Evolutionary conservation across 2,797 vertebrate species (phyloP).

Genomic region (Onychomys leucogaster): DNA sequence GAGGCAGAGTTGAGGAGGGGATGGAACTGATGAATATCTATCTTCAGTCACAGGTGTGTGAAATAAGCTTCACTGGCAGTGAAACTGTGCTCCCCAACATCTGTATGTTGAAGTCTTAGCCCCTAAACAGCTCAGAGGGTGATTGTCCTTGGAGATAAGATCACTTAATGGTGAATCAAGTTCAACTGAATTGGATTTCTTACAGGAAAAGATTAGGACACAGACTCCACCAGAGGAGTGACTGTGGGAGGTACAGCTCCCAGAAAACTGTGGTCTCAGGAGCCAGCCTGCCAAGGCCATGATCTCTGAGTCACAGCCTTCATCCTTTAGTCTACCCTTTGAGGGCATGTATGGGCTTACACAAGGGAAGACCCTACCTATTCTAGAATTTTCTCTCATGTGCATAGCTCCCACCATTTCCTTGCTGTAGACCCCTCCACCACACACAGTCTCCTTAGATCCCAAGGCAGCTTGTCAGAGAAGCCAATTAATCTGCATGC

Average conservation of each 20-base stretch:
- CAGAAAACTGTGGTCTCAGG: neutral
- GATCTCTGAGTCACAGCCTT: neutral
- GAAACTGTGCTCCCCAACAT: neutral
- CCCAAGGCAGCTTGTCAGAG: neutral
- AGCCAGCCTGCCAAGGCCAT: fast-evolving
- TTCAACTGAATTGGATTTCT: neutral
- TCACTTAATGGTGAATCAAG: neutral
- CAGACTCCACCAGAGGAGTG: fast-evolving
- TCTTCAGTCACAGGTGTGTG: neutral
- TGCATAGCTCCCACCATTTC: neutral
- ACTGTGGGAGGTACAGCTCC: fast-evolving
- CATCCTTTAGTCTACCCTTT: fast-evolving
- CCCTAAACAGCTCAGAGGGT: neutral
- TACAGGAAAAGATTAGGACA: neutral
- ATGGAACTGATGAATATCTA: fast-evolving
- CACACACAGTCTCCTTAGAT: fast-evolving
- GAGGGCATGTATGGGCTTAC: neutral
- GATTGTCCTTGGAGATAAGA: neutral
- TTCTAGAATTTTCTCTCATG: too few species aligned
- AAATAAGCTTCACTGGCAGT: fast-evolving
- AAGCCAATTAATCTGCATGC: neutral
- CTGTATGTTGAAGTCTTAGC: neutral
- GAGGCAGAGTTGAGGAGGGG: neutral
- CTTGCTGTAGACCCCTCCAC: too few species aligned
- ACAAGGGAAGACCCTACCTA: neutral